These are phyloP conservation scores for Oligia strigilis DNA, from an alignment of 2,888 invertebrate genomes.

Conservation along the genomic window DNA sequence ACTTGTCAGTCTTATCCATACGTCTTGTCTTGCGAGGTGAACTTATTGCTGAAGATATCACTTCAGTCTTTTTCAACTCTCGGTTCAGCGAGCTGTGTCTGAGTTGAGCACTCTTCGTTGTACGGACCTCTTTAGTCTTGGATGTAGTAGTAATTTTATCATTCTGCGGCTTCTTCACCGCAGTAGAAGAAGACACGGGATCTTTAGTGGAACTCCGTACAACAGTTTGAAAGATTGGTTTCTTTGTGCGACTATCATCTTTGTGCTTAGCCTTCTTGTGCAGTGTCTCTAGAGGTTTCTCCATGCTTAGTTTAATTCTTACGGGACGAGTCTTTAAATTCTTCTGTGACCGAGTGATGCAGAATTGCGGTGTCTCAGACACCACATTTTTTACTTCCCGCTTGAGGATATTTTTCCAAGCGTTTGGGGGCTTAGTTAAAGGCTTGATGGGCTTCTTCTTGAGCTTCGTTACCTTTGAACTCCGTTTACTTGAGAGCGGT, in stretches of 20 bases:
- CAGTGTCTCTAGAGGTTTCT: conserved; percentile 79
- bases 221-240: conserved; percentile 88
- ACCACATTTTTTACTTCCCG: conserved; percentile 83
- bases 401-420: conserved; percentile 84
- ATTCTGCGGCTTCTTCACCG: conserved; percentile 76
- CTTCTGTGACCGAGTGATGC: conserved; percentile 84
- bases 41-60: conserved; percentile 81
- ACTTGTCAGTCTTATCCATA: conserved; percentile 86
- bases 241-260: conserved; percentile 78
- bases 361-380: conserved; percentile 74
- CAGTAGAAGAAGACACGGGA: conserved; percentile 79
- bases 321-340: conserved; percentile 82
- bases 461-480: conserved; percentile 78
- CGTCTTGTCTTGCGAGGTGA: conserved; percentile 87
- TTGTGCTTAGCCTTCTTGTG: conserved; percentile 80
- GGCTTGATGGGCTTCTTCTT: conserved; percentile 77
- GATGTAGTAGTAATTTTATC: conserved; percentile 81
- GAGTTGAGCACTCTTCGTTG: conserved; percentile 81
- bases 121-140: conserved; percentile 81
- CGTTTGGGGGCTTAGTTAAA: conserved; percentile 74
- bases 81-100: conserved; percentile 87
- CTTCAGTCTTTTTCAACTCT: conserved; percentile 82
- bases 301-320: conserved; percentile 85
- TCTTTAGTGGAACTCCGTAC: conserved; percentile 83
- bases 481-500: conserved; percentile 86